Evolutionary conservation across 2,113 vertebrate species (phyloP), one percentile per base, ranked within the genome.

Genomic region (Gambusia holbrooki): DNA sequence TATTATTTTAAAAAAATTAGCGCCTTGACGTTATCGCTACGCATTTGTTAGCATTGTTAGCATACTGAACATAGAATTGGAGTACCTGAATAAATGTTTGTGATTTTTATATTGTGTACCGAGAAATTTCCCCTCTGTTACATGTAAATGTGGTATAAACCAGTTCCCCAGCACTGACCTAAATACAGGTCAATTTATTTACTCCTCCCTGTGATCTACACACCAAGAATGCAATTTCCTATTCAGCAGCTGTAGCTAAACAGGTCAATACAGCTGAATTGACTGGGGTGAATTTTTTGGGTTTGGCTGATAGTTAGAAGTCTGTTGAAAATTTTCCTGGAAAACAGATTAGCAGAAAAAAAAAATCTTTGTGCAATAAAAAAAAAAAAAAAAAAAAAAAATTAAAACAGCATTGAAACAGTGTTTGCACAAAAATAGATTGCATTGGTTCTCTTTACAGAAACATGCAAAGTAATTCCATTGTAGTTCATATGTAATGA

Each of bases 381-480:
- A 33, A 45, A 29, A 30, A 5, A 25, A n/a, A 65, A 35, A 35
- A 54, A 42, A 45, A 29, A 30, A 5, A 25, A n/a, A 65, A 33
- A 6, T 32, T 32, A 0, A 33, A 40, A 42, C 11, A 42, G 28
- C 27, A 61, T 51, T 7, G 42, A 22, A 32, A 25, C 29, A 28
- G 9, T 7, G 14, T 62, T 22, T 28, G 42, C 10, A 33, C 37
- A 10, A 14, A 66, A 64, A 69, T 14, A 29, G n/a, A 30, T 45
- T 64, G 61, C 30, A 37, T 67, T 14, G 12, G 22, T 58, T 27
- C 51, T 64, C 17, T 64, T 60, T 76, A 71, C 66, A 54, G 65
- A 30, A 82, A 70, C 62, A 89, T 78, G 65, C 71, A 89, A 89
- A 79, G 9, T 3, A 27, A 48, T 67, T 48, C 40, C n/a, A 61